Evolutionary conservation across 2,888 invertebrate genomes (phyloP), one percentile per base, ranked within the genome.

Genomic region (Dolomedes plantarius): DNA sequence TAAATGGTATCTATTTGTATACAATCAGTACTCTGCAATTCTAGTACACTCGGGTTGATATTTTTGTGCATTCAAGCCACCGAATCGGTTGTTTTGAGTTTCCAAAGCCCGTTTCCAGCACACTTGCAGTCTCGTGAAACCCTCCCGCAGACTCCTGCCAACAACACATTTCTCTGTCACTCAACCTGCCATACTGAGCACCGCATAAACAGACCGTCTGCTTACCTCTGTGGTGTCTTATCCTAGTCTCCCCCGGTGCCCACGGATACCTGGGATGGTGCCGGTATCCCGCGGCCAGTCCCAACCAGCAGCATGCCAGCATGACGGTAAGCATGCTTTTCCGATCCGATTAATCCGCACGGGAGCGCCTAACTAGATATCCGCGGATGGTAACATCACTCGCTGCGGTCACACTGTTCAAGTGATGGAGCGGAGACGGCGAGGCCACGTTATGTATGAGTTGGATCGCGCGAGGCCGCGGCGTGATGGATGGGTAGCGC

Each of bases 221-320:
- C 78, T 76, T 80, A 87, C 87, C 87, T 85, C 83, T 85, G 50
- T 87, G 87, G 74, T 87, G 87, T 32, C 87, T 46, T n/a, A 87
- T 77, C 67, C 80, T 65, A 36, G 79, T 50, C 32, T 86, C 86
- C 62, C 86, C 86, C 5, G 81, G 81, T 32, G 77, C 76, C 87
- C 87, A 83, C 11, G 83, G 79, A 73, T 83, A 80, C 69, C 87
- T 56, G 50, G 87, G 82, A 69, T 81, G 87, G 74, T 81, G 87
- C 36, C 74, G 50, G 74, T 76, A 68, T 32, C 76, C 72, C 28
- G 67, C 73, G 56, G 56, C 81, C 36, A 65, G 56, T 32, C 81
- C 73, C 46, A 71, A 31, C 68, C 74, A 80, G 73, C 75, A 76
- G 73, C 75, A 76, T 36, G 74, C 80, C 31, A 86, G 80, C 86